Evolutionary conservation across 2,888 invertebrate species (phyloP).

Genomic region (Caenorhabditis afra): DNA sequence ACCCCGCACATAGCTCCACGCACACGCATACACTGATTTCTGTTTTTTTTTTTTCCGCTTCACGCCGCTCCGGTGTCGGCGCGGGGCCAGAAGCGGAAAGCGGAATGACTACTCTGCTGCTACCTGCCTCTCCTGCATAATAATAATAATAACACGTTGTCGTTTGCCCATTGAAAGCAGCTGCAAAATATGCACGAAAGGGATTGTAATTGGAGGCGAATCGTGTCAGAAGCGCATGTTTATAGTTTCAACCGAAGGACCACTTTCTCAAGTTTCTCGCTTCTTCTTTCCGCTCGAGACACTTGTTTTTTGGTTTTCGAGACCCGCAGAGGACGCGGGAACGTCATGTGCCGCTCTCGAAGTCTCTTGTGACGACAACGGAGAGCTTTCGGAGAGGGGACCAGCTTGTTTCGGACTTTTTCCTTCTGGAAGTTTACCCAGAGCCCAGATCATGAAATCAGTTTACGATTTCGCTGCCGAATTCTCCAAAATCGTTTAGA

Average conservation of each 20-base stretch:
- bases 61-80: slow-evolving; percentile 6
- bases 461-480: neutral
- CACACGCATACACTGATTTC: slow-evolving; percentile 10
- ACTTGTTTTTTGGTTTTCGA: neutral
- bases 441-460: no score
- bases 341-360: neutral
- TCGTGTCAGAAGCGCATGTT: no score
- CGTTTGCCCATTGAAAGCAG: no score
- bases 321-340: neutral
- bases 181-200: no score
- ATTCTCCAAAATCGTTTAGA: neutral
- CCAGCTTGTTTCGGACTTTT: no score
- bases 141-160: slow-evolving; percentile 1
- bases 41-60: slow-evolving; percentile 20
- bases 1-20: slow-evolving; percentile 1
- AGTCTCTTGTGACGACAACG: neutral
- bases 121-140: slow-evolving; percentile 8
- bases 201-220: no score
- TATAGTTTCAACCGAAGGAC: neutral
- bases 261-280: neutral
- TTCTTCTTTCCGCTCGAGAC: neutral
- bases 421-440: no score
- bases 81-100: slow-evolving; percentile 16
- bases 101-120: neutral
- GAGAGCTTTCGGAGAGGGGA: neutral